Conservation (phyloP, 1,140 invertebrate species). For the Micrasema longulum region DNA sequence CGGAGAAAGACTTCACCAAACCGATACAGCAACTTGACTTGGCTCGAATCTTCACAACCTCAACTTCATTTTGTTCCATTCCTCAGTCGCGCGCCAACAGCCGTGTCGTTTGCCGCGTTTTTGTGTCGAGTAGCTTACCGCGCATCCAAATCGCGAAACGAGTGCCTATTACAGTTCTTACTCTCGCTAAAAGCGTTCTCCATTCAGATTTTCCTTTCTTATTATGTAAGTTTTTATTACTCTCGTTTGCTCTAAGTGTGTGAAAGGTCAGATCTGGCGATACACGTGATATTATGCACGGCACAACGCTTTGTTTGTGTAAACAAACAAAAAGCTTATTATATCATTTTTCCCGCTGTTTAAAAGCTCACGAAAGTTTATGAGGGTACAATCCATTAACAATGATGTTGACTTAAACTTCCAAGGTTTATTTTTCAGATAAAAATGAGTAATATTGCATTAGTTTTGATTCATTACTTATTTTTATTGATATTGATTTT, state of each 20-base stretch:
- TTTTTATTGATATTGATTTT: too few species aligned
- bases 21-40: background rate
- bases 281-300: too few species aligned
- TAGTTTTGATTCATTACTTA: too few species aligned
- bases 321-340: too few species aligned
- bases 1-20: slow-evolving; percentile 26
- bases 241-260: background rate
- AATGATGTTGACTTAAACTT: too few species aligned
- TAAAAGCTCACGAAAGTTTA: too few species aligned
- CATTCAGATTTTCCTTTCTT: background rate
- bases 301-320: too few species aligned
- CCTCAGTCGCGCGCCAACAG: slow-evolving; percentile 24
- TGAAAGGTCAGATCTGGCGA: background rate
- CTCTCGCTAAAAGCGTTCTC: slow-evolving; percentile 16
- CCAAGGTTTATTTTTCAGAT: too few species aligned
- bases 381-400: too few species aligned
- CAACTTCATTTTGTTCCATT: background rate
- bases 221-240: slow-evolving; percentile 28
- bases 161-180: background rate
- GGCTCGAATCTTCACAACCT: background rate
- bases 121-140: background rate
- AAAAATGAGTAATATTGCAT: too few species aligned
- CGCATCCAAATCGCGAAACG: background rate
- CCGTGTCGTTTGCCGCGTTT: slow-evolving; percentile 5
- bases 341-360: too few species aligned